Conservation (phyloP, 2,113 vertebrate genomes). For the Pterocles orientalis region DNA sequence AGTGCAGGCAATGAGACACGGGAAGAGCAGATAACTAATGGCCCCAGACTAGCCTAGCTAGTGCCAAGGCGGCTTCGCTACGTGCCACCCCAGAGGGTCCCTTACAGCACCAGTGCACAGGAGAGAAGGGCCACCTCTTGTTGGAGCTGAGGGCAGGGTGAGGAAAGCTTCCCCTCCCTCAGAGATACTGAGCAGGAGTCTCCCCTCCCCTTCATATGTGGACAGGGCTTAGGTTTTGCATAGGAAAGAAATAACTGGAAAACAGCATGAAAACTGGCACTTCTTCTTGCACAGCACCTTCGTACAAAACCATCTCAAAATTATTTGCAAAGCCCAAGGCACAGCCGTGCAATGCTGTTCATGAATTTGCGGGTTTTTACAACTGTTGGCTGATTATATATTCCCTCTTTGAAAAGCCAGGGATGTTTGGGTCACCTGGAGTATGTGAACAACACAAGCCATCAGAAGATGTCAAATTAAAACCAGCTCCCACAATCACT, state of each 20-base stretch:
- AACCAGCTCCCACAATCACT: background rate
- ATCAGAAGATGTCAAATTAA: background rate
- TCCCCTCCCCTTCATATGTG: fast-evolving
- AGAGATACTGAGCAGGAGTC: background rate
- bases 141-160: background rate
- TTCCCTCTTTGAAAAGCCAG: background rate
- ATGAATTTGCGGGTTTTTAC: background rate
- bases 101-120: fast-evolving
- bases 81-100: fast-evolving
- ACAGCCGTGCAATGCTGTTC: background rate
- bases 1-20: background rate
- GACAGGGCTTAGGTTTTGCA: background rate
- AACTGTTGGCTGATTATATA: background rate
- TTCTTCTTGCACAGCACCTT: background rate
- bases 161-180: background rate
- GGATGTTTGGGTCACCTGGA: background rate
- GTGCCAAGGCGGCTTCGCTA: fast-evolving
- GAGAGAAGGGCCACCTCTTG: background rate
- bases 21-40: background rate
- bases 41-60: background rate
- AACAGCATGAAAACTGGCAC: background rate
- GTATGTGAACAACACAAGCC: background rate
- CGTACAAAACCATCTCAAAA: background rate
- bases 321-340: background rate
- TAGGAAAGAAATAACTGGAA: background rate